These are phyloP conservation scores for Drosophila parvula DNA, from an alignment of 1,140 invertebrate genomes.

Conservation along the genomic window DNA sequence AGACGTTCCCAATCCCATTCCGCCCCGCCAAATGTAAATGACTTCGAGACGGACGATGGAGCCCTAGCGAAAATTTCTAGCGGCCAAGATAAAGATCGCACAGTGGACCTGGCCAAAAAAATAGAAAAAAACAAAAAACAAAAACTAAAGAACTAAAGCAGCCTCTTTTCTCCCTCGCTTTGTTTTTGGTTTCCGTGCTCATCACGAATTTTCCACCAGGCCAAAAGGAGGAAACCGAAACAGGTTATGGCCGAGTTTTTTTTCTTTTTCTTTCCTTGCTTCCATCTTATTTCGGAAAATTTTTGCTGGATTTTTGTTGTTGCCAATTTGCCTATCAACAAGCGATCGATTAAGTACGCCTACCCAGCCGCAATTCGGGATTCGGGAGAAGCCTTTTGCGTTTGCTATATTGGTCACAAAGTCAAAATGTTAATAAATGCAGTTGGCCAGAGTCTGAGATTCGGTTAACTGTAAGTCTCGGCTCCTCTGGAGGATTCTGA, in stretches of 20 bases:
- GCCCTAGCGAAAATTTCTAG: constrained; percentile 75
- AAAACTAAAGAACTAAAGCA: constrained; percentile 70
- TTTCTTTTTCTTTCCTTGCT: constrained; percentile 1
- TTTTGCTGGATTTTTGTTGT: constrained; percentile 53
- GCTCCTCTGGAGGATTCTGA: constrained; percentile 35
- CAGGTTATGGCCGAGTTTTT: constrained; percentile 61
- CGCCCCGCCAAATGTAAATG: constrained; percentile 72
- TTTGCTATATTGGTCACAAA: constrained; percentile 79
- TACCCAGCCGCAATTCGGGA: constrained; percentile 57
- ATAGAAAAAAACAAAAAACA: background rate
- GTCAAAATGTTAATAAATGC: constrained; percentile 84
- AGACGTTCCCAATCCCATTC: constrained; percentile 58
- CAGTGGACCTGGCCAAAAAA: constrained; percentile 62
- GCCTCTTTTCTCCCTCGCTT: constrained; percentile 30
- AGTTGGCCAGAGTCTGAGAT: constrained; percentile 33
- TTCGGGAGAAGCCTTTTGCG: constrained; percentile 40
- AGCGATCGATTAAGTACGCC: constrained; percentile 83
- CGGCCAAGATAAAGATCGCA: constrained; percentile 75
- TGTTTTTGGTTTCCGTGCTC: constrained; percentile 48
- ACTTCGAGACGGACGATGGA: constrained; percentile 66
- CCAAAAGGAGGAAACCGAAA: constrained; percentile 48
- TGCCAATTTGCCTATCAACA: constrained; percentile 84
- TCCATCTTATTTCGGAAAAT: constrained; percentile 16
- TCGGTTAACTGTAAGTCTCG: constrained; percentile 21
- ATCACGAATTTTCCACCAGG: constrained; percentile 74